These are phyloP conservation scores for Metaphire vulgaris DNA, from an alignment of 1,140 invertebrate species.

Conservation along the genomic window DNA sequence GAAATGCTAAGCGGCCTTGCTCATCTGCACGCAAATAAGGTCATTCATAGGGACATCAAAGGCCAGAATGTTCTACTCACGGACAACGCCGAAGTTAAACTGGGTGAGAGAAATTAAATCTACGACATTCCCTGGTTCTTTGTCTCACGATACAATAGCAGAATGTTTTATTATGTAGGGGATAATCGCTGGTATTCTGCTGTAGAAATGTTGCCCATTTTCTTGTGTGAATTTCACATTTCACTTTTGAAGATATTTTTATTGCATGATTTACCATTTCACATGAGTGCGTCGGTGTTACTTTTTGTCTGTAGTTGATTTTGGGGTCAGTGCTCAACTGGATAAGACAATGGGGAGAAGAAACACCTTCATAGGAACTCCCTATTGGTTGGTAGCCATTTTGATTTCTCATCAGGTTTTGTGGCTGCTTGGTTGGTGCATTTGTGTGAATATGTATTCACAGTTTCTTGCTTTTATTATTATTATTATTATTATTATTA, in stretches of 20 bases:
- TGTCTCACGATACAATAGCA: not conserved
- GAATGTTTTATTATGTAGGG: not conserved
- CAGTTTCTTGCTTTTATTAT: no score
- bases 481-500: no score
- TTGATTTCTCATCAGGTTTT: no score
- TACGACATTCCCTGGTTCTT: not conserved
- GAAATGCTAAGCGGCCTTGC: conserved; percentile 76
- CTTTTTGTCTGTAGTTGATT: conserved; percentile 72
- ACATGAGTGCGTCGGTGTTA: no score
- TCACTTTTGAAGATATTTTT: no score
- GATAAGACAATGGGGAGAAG: conserved; percentile 96
- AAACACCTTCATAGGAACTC: conserved; percentile 99
- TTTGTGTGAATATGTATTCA: no score
- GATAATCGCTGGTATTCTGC: no score
- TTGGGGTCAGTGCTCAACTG: conserved; percentile 97
- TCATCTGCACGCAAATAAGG: conserved; percentile 96
- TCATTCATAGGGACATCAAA: conserved; percentile 99
- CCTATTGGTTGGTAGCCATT: conserved; percentile 86
- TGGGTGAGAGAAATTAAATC: no score
- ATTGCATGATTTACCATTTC: no score
- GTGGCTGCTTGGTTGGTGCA: no score
- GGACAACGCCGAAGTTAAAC: conserved; percentile 98
- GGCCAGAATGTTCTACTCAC: conserved; percentile 98
- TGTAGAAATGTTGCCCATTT: no score
- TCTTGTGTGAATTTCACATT: no score